Evolutionary conservation across 2,113 vertebrate species (phyloP), one percentile per base, ranked within the genome.

Genomic region (Clarias magur): DNA sequence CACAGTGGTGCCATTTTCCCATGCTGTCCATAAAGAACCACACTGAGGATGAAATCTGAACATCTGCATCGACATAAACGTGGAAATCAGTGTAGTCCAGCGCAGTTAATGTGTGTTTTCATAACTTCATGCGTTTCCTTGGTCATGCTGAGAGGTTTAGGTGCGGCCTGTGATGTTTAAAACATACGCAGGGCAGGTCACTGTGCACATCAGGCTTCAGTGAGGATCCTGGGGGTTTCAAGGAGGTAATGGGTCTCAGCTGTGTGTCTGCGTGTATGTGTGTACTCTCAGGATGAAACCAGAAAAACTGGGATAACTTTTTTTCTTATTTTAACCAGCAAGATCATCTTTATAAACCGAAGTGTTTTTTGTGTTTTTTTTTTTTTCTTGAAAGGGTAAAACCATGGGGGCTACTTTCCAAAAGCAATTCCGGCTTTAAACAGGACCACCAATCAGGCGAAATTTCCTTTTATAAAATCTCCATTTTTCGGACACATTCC

Each of bases 161-260:
- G 65, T 80, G 78, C 16, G 21, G 63, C 56, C 34, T 81, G 53
- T 72, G 48, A 86, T 81, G 78, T 80, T 42, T 70, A 80, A 81
- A 86, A 81, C 85, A 86, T 80, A 86, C n/a, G 54, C 11, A 70
- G 59, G 59, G 21, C 34, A 85, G 72, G n/a, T 68, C 78, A 70
- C 56, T 38, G 60, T 57, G 54, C 53, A 38, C 54, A 27, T 80
- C 85, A 70, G 78, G 62, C 78, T 68, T 68, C 53, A 56, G 42
- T 23, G 17, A 42, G 42, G n/a, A 85, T 62, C 42, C n/a, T 86
- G 2, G 27, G 62, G 76, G 53, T 53, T 56, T 78, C 60, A 57
- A 7, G 25, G 53, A 70, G 85, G 63, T 85, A 79, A 85, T 85
- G n/a, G 60, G 60, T 79, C n/a, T 86, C 85, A 80, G 78, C 48